Evolutionary conservation across 1,140 invertebrate species (phyloP).

Genomic region (Drosophila auraria): DNA sequence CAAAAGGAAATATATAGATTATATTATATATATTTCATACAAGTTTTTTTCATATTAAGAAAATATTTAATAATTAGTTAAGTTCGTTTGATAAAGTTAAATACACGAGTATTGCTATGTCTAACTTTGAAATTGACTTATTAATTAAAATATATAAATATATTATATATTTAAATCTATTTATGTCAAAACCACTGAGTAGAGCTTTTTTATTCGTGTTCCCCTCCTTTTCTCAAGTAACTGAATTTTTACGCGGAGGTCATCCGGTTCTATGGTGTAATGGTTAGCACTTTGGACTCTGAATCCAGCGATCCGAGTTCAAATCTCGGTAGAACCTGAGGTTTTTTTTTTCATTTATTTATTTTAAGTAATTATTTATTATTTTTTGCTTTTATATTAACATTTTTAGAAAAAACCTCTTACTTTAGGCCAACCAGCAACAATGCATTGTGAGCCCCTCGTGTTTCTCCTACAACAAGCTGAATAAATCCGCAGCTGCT

Average conservation of each 20-base stretch:
- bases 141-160: no score
- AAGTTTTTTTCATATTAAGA: no score
- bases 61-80: no score
- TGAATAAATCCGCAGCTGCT: conserved; percentile 9
- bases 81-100: no score
- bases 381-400: neutral
- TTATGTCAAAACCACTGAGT: neutral
- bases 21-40: no score
- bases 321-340: conserved; percentile 92
- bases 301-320: conserved; percentile 96
- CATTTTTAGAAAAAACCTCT: neutral
- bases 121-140: no score
- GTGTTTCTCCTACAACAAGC: conserved; percentile 28
- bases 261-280: conserved; percentile 92
- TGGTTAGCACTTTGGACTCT: conserved; percentile 96
- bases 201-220: conserved; percentile 1
- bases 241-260: neutral
- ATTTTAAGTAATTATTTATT: neutral
- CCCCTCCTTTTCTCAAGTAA: neutral
- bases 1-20: no score
- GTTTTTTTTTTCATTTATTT: neutral
- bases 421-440: neutral
- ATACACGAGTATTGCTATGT: no score
- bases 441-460: neutral
- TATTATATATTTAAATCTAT: neutral